A percentile compares a stretch with the other conserved stretches of the same genome.
phyloP scores from a whole-genome alignment of 2,888 invertebrate genomes.

The Tipula confusa region DNA sequence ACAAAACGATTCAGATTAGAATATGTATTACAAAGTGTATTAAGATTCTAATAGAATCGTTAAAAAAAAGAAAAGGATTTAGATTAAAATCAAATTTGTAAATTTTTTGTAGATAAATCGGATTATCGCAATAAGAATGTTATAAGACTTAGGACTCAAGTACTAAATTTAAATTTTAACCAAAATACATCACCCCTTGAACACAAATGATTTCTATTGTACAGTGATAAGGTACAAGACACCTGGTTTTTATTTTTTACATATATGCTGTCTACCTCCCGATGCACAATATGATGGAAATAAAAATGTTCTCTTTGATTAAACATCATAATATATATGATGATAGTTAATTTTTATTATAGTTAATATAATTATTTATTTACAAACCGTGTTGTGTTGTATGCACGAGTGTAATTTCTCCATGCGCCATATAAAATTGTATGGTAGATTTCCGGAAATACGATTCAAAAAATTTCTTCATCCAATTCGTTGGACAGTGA shows the following conservation, averaged over 20 bases:
- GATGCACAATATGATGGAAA: neutral
- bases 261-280: neutral
- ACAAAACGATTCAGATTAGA: neutral
- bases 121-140: conserved; percentile 14
- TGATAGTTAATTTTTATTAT: conserved; percentile 15
- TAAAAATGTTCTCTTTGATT: conserved; percentile 3
- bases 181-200: conserved; percentile 13
- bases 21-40: neutral
- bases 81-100: neutral
- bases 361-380: neutral
- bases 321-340: conserved; percentile 25
- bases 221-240: conserved; percentile 14
- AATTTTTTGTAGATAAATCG: neutral
- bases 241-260: neutral
- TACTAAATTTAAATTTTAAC: neutral
- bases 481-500: conserved; percentile 28
- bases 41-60: neutral
- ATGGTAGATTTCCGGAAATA: conserved; percentile 4
- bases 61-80: neutral
- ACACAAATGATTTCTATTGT: neutral
- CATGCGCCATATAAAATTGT: neutral
- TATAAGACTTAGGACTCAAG: neutral
- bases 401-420: conserved; percentile 14
- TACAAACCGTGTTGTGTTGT: neutral
- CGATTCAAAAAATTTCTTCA: conserved; percentile 20